Evolutionary conservation across 2,888 invertebrate species (phyloP).

Genomic region (Heteromyza rotundicornis): DNA sequence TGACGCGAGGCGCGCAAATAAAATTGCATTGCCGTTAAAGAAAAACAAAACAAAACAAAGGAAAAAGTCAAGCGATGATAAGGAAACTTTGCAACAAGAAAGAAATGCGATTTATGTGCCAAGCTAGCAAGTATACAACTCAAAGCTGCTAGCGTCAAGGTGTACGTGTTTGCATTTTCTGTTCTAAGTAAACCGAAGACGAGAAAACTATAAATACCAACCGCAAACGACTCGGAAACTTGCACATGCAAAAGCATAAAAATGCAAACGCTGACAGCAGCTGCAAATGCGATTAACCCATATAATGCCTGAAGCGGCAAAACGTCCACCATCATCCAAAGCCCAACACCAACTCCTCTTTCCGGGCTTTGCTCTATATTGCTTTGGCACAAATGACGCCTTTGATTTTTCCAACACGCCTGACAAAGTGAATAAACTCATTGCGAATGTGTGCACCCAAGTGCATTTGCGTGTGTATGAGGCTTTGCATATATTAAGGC

Average conservation of each 20-base stretch:
- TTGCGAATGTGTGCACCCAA: background rate
- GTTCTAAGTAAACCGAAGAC: no score
- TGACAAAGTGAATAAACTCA: slow-evolving; percentile 16
- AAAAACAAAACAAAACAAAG: no score
- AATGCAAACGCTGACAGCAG: background rate
- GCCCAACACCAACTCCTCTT: background rate
- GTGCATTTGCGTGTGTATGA: background rate
- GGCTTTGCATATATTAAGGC: background rate
- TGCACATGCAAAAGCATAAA: background rate
- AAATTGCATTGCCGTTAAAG: no score
- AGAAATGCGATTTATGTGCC: no score
- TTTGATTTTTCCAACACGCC: background rate
- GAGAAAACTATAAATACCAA: background rate
- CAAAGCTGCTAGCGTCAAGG: no score
- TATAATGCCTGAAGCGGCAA: background rate
- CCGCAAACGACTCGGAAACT: background rate
- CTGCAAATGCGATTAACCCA: background rate
- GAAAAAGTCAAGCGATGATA: no score
- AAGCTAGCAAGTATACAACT: no score
- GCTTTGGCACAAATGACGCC: background rate
- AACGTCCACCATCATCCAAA: background rate
- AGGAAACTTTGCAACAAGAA: no score
- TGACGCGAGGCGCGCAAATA: no score
- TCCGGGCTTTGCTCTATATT: background rate
- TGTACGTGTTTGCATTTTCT: no score